Percentiles rank a stretch among this genome's conserved stretches.
These are phyloP conservation scores for Aethes cnicana DNA, from an alignment of 2,888 invertebrate genomes.

Conservation along the genomic window DNA sequence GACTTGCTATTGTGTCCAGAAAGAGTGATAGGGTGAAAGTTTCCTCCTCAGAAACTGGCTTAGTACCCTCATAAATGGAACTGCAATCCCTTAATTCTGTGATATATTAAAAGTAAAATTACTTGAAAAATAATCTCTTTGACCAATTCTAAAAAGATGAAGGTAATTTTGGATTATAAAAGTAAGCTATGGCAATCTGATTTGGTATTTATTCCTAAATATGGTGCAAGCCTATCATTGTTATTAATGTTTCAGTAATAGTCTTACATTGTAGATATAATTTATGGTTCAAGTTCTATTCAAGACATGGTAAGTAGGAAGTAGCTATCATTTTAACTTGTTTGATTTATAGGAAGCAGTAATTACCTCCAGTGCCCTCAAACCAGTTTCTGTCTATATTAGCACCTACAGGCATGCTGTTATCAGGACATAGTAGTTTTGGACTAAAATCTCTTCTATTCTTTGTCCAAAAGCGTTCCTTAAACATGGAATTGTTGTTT, in stretches of 20 bases:
- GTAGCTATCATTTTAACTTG: neutral
- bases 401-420: slow-evolving; percentile 52
- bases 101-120: slow-evolving; percentile 27
- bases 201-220: no score
- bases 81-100: slow-evolving; percentile 51
- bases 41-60: slow-evolving; percentile 61
- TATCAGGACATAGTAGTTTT: slow-evolving; percentile 43
- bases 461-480: slow-evolving; percentile 64
- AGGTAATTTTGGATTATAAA: no score
- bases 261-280: no score
- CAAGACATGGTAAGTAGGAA: no score
- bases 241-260: no score
- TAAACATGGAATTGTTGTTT: slow-evolving; percentile 30
- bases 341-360: slow-evolving; percentile 9
- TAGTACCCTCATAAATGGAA: slow-evolving; percentile 53
- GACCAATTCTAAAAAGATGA: no score
- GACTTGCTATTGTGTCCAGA: slow-evolving; percentile 52
- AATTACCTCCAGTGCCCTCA: slow-evolving; percentile 31
- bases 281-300: no score
- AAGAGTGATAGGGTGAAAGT: slow-evolving; percentile 51
- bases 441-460: slow-evolving; percentile 57
- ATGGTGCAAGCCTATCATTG: no score
- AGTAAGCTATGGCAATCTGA: no score
- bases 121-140: neutral
- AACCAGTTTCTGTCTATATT: slow-evolving; percentile 69